Evolutionary conservation across 2,113 vertebrate genomes (phyloP), one percentile per base, ranked within the genome.

Genomic region (Sterna hirundo): DNA sequence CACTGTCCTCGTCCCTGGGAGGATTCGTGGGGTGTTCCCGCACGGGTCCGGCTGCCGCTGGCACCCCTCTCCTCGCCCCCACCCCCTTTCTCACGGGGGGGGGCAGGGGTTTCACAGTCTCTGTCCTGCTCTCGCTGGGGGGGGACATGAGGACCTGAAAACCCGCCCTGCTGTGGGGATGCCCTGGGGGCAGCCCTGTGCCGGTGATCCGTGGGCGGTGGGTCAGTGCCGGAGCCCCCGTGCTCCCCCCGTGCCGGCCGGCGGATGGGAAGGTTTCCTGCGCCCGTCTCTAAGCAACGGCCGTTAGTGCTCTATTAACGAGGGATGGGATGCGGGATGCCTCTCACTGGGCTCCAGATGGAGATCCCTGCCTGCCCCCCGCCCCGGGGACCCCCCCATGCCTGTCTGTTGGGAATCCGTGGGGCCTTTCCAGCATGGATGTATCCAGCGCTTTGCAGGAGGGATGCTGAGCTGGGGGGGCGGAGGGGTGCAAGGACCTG

Each of bases 251-350:
- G 6, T 4, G 26, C 68, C 3, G 2, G 61, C 86, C 79, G 13
- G 47, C 1, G 15, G 70, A 47, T 62, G 65, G 81, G 49, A 83
- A 96, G 90, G 82, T 85, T 94, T 89, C 81, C 90, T 80, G 83
- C 2, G 3, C 86, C 88, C 5, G 89, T 97, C 84, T 95, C 96
- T 49, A 95, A 90, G 95, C 97, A 94, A 96, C 96, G 8, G 84
- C 94, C 29, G 0, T 86, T 83, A 76, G 42, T 23, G 93, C 90
- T 81, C 66, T 68, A 5, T 90, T 93, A 88, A 86, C 1, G 57
- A 86, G 86, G 46, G 46, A 65, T 42, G 58, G 65, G 72, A 77
- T 78, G 84, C 6, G 13, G 80, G 93, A 75, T 85, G 88, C 93
- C 91, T 54, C 34, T 78, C 16, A 4, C 47, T 61, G 4, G 0